Evolutionary conservation across 2,888 invertebrate genomes (phyloP).

Genomic region (Lithophane socia): DNA sequence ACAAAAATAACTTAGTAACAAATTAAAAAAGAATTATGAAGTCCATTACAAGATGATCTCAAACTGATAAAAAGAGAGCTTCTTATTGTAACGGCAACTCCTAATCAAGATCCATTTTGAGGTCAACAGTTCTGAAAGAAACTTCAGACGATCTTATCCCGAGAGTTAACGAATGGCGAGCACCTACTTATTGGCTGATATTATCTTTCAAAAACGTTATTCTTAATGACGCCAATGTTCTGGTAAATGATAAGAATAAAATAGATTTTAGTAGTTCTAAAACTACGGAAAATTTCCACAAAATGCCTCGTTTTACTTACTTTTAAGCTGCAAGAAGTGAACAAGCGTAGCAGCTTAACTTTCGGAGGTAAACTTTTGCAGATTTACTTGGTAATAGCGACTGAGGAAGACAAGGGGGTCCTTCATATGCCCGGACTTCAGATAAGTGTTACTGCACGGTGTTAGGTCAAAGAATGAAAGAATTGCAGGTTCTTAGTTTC

Average conservation of each 20-base stretch:
- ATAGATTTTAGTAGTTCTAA: conserved; percentile 20
- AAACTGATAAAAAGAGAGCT: conserved; percentile 57
- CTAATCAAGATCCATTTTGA: conserved; percentile 68
- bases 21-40: conserved; percentile 7
- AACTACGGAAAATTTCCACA: neutral
- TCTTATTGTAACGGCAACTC: conserved; percentile 62
- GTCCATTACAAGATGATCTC: conserved; percentile 33
- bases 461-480: neutral
- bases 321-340: conserved; percentile 1
- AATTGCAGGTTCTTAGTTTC: neutral
- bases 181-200: conserved; percentile 56
- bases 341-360: neutral
- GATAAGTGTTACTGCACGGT: neutral
- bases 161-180: conserved; percentile 38
- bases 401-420: neutral
- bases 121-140: conserved; percentile 66
- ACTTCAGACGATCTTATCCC: conserved; percentile 59
- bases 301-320: neutral
- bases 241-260: conserved; percentile 37
- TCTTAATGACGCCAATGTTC: conserved; percentile 34
- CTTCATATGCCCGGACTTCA: neutral
- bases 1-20: conserved; percentile 1
- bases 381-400: neutral
- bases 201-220: conserved; percentile 46
- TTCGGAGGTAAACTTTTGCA: neutral